These are phyloP conservation scores for Pectinophora gossypiella DNA, from an alignment of 1,140 invertebrate species.

Conservation along the genomic window DNA sequence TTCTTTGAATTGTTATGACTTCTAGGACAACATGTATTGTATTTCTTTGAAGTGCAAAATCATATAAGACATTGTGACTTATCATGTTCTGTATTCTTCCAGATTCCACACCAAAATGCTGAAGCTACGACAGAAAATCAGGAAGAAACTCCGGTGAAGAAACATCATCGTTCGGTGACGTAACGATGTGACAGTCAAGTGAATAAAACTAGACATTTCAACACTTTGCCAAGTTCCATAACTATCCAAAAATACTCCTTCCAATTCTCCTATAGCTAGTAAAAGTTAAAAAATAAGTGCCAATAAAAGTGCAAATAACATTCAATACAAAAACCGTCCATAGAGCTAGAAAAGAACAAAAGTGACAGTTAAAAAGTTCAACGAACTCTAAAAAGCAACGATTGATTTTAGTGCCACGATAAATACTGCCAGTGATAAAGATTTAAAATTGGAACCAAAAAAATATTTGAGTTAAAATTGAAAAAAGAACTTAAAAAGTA, in stretches of 20 bases:
- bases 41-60: too few relatives aligned
- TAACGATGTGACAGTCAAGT: conserved; percentile 47
- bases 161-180: conserved; percentile 3
- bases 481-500: conserved; percentile 6
- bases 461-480: too few relatives aligned
- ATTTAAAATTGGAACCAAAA: conserved; percentile 14
- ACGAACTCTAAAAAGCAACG: conserved; percentile 27
- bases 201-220: conserved; percentile 15
- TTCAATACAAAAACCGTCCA: neutral
- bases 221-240: conserved; percentile 16
- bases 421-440: conserved; percentile 12
- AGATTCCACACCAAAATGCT: conserved; percentile 51
- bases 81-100: conserved; percentile 27
- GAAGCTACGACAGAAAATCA: conserved; percentile 38
- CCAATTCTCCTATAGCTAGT: conserved; percentile 37
- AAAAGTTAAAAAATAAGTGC: conserved; percentile 32
- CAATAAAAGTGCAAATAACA: conserved; percentile 31
- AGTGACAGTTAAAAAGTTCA: conserved; percentile 8
- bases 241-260: conserved; percentile 47
- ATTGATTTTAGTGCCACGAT: conserved; percentile 22
- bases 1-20: too few relatives aligned
- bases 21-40: too few relatives aligned
- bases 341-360: conserved; percentile 17
- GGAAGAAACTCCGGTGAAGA: conserved; percentile 45
- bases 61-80: too few relatives aligned